Base-by-base conservation (phyloP, 2,113 vertebrate species). In the Ranitomeya imitator region DNA sequence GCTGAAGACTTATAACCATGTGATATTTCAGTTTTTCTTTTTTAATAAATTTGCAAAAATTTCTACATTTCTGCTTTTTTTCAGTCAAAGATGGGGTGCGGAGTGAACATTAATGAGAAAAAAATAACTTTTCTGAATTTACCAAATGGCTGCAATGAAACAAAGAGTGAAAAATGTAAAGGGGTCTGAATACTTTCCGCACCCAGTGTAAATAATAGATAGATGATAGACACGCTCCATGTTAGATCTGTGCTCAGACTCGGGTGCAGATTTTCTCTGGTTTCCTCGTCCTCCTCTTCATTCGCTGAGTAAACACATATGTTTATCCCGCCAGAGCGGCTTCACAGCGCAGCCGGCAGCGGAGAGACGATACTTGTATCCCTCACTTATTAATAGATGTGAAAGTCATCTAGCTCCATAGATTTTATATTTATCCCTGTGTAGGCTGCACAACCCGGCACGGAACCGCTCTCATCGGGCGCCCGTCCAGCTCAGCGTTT, bases 341-440 rank as follows among this genome's bases (percentile, higher is more conserved):
- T 55, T 23, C 9, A 7, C 31, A 9, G 45, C 60, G 21, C 60
- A 71, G 65, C 63, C 83, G 8, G 19, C 21, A 51, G 45, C 60
- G 26, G 65, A 52, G 61, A 74, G 52, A 74, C 69, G 83, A 85
- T 85, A 52, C 26, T 16, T 51, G 16, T 85, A 86, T 45, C 85
- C 85, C 11, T 51, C 59, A 23, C 57, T 86, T 86, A 86, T 78
- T 78, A 78, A 63, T 86, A 86, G 69, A 74, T 52, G n/a, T 83
- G 61, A 69, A 69, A 69, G 81, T 67, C 81, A 83, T 67, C 60
- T 69, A 10, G 71, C 71, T 60, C 31, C 23, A 52, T 52, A 54
- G 73, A 45, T 86, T 51, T 86, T 86, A 86, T 86, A 78, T 86
- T 86, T 86, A 59, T 85, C 83, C 16, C 18, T 37, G 84, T 76